Percentiles rank a stretch among this genome's conserved stretches.
Evolutionary conservation across 2,888 invertebrate species (phyloP).

Genomic region (Panorpa germanica): DNA sequence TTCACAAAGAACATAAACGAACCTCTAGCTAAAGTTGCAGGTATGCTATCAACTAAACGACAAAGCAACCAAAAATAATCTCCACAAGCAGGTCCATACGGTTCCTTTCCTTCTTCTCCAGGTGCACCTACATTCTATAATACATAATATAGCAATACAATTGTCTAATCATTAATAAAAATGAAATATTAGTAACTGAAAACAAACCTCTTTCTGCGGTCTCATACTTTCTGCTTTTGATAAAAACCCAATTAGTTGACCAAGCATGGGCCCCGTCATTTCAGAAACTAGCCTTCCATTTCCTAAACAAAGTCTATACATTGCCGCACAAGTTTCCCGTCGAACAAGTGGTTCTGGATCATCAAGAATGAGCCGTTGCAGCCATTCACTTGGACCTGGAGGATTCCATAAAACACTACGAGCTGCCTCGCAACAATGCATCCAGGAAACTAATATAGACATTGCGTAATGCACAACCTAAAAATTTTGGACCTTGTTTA

Average conservation of each 20-base stretch:
- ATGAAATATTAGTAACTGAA: slow-evolving; percentile 9
- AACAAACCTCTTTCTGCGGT: slow-evolving; percentile 24
- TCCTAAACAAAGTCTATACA: slow-evolving; percentile 75
- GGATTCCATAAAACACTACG: slow-evolving; percentile 57
- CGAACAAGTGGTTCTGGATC: slow-evolving; percentile 85
- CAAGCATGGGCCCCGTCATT: slow-evolving; percentile 58
- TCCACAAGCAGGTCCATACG: slow-evolving; percentile 83
- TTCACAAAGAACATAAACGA: slow-evolving; percentile 9
- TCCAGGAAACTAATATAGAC: slow-evolving; percentile 83
- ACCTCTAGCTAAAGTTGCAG: slow-evolving; percentile 60
- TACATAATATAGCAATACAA: slow-evolving; percentile 13
- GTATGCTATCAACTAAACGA: slow-evolving; percentile 68
- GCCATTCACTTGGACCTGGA: slow-evolving; percentile 56
- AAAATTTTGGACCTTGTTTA: slow-evolving; percentile 6
- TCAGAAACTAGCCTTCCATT: slow-evolving; percentile 31
- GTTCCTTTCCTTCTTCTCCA: slow-evolving; percentile 73
- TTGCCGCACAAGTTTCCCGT: slow-evolving; percentile 77
- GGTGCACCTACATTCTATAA: slow-evolving; percentile 37
- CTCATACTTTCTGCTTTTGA: slow-evolving; percentile 75
- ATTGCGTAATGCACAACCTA: slow-evolving; percentile 79
- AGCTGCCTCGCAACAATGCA: slow-evolving; percentile 69
- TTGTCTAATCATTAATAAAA: slow-evolving; percentile 4
- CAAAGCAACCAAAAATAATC: slow-evolving; percentile 91
- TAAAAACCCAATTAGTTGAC: slow-evolving; percentile 62
- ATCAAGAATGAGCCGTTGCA: slow-evolving; percentile 70